Percentiles rank a stretch among this genome's conserved stretches.
These are phyloP conservation scores for Oryctolagus cuniculus DNA, from an alignment of 2,113 vertebrate genomes.

Conservation along the genomic window DNA sequence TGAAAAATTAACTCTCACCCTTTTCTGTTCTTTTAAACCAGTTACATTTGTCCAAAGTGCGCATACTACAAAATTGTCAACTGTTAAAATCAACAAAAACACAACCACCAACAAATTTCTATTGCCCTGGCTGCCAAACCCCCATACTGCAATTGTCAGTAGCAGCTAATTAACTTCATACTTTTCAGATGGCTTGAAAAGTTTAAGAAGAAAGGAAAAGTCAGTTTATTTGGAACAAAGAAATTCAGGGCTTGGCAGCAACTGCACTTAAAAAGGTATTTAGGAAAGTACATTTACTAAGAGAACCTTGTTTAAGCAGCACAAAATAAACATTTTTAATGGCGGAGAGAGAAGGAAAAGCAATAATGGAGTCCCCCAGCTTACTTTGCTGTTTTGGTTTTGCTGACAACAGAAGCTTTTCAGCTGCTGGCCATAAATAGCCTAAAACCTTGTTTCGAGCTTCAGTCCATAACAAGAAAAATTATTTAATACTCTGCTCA, in stretches of 20 bases:
- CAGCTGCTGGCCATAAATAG: conserved; percentile 80
- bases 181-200: conserved; percentile 81
- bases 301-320: conserved; percentile 80
- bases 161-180: conserved; percentile 79
- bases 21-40: conserved; percentile 38
- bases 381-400: conserved; percentile 69
- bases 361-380: conserved; percentile 74
- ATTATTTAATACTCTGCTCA: conserved; percentile 73
- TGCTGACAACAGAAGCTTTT: conserved; percentile 83
- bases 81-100: background rate
- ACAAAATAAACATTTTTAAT: conserved; percentile 84
- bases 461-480: conserved; percentile 67
- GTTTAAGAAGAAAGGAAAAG: conserved; percentile 74
- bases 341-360: conserved; percentile 68
- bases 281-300: conserved; percentile 83
- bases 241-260: conserved; percentile 76
- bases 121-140: background rate
- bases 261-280: conserved; percentile 81
- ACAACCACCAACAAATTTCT: background rate
- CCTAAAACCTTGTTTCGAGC: conserved; percentile 41
- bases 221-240: conserved; percentile 68
- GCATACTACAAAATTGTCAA: conserved; percentile 43
- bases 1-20: background rate
- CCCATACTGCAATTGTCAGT: conserved; percentile 69
- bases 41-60: conserved; percentile 53